Percentiles rank a stretch among this genome's conserved stretches.
Conservation (phyloP, 2,888 invertebrate genomes). For the Hymenopus coronatus region DNA sequence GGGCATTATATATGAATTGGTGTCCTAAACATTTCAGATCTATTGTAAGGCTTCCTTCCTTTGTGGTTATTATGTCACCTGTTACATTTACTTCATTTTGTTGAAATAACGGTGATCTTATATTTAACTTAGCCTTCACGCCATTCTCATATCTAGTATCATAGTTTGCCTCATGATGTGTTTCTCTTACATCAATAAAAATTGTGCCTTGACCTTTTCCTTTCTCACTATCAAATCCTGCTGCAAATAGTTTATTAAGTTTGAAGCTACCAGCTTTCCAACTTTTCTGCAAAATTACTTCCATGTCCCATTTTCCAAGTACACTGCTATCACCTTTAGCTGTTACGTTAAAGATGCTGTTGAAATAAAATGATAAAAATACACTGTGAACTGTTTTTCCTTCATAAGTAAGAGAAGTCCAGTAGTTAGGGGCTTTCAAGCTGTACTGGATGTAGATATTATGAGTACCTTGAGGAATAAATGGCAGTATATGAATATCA, state of each 20-base stretch:
- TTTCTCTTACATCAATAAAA: neutral
- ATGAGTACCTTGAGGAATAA: neutral
- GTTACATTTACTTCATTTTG: neutral
- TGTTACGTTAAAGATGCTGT: neutral
- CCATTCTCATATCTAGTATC: neutral
- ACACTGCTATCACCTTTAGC: neutral
- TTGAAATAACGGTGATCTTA: neutral
- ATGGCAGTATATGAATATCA: neutral
- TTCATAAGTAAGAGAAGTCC: neutral
- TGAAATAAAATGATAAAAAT: neutral
- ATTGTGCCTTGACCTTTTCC: neutral
- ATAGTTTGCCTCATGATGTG: conserved; percentile 26
- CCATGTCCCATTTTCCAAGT: neutral
- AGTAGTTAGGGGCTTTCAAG: neutral
- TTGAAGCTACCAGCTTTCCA: neutral
- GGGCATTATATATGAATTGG: neutral
- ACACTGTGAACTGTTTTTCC: neutral
- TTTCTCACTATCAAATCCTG: neutral
- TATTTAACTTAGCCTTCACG: neutral
- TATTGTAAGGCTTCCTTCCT: neutral
- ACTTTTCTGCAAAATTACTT: neutral
- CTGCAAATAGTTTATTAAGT: neutral
- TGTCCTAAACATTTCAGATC: neutral
- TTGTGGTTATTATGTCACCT: neutral
- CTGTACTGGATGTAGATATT: neutral